Percentiles rank a stretch among this genome's conserved stretches.
Evolutionary conservation across 2,797 vertebrate genomes (phyloP).

Genomic region (Podargus strigoides): DNA sequence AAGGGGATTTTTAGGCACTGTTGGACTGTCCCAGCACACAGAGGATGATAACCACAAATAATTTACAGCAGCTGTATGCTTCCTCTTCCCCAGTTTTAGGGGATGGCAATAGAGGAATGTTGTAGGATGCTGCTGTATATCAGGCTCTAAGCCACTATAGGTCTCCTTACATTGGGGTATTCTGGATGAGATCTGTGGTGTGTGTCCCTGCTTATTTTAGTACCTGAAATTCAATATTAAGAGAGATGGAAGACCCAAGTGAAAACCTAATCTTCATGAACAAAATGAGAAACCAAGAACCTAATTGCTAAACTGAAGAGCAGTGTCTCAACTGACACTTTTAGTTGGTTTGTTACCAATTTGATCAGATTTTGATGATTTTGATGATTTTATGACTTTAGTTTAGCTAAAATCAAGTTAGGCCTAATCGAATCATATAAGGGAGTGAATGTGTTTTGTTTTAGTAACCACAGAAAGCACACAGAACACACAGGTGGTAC

Average conservation of each 20-base stretch:
- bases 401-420: too few species aligned
- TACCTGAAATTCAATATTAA: background rate
- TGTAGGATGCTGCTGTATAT: background rate
- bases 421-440: too few species aligned
- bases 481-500: too few species aligned
- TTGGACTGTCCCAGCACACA: background rate
- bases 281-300: background rate
- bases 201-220: background rate
- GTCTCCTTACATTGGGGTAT: background rate
- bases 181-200: background rate
- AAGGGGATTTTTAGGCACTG: background rate
- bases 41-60: background rate
- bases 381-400: too few species aligned
- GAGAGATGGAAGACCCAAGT: background rate
- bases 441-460: too few species aligned
- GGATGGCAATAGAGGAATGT: background rate
- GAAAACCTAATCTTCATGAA: background rate
- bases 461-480: too few species aligned
- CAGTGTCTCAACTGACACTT: background rate
- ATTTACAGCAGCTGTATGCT: background rate
- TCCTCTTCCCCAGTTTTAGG: background rate
- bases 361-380: too few species aligned
- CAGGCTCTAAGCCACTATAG: background rate
- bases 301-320: background rate
- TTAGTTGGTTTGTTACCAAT: background rate